These are phyloP conservation scores for Melospiza melodia DNA, from an alignment of 2,113 vertebrate genomes.

Conservation along the genomic window DNA sequence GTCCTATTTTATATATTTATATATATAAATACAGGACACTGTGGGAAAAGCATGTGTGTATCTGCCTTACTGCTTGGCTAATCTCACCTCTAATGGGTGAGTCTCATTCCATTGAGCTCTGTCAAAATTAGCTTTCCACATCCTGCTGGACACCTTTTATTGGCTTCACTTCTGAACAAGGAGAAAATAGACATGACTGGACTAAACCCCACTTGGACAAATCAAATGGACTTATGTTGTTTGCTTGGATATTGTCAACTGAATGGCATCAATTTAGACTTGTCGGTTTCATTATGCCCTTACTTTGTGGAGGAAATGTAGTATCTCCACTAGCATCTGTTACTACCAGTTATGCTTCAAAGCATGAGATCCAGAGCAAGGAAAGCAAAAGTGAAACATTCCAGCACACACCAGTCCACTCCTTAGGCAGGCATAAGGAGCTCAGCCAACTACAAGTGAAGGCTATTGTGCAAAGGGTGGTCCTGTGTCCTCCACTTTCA, in stretches of 20 bases:
- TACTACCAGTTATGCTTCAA: background rate
- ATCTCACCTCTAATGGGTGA: background rate
- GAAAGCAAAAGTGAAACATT: background rate
- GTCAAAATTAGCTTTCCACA: background rate
- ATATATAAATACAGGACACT: no score
- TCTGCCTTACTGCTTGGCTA: background rate
- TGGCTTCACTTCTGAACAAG: background rate
- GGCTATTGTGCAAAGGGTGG: fast-evolving
- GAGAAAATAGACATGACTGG: fast-evolving
- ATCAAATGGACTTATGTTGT: background rate
- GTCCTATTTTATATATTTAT: no score
- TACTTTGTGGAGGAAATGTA: background rate
- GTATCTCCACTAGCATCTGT: background rate
- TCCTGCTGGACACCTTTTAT: background rate
- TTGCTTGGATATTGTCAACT: background rate
- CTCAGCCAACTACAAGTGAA: background rate
- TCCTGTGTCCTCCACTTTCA: background rate
- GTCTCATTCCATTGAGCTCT: background rate
- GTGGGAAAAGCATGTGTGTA: background rate
- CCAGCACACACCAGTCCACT: background rate
- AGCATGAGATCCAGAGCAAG: background rate
- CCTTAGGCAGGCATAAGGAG: background rate
- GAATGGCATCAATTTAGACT: background rate
- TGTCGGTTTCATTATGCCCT: background rate
- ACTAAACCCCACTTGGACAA: background rate